Conservation (phyloP, 2,113 vertebrate genomes). For the Pleuronectes platessa region DNA sequence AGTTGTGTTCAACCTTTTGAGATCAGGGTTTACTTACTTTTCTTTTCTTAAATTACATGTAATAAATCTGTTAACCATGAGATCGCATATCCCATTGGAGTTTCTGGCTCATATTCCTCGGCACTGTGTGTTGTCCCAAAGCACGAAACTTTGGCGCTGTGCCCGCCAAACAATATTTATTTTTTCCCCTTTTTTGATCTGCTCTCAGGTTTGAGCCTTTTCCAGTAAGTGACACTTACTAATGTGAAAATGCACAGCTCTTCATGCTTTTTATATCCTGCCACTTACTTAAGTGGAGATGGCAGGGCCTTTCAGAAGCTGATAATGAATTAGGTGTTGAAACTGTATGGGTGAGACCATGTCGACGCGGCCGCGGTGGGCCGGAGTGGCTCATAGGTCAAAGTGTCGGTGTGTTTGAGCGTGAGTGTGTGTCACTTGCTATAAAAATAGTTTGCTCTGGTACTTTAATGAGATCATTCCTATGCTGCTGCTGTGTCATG, state of each 20-base stretch:
- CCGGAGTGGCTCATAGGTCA: slow-evolving; percentile 70
- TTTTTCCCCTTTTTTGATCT: slow-evolving; percentile 29
- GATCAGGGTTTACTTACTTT: no score
- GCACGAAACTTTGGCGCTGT: background rate
- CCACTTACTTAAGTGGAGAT: slow-evolving; percentile 75
- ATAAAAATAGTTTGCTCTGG: slow-evolving; percentile 72
- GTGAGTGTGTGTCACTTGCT: slow-evolving; percentile 59
- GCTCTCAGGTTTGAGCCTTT: slow-evolving; percentile 51
- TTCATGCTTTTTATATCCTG: slow-evolving; percentile 79
- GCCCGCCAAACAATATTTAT: slow-evolving; percentile 1
- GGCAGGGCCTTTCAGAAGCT: slow-evolving; percentile 69
- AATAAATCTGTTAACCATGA: background rate
- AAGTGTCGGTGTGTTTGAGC: slow-evolving; percentile 62
- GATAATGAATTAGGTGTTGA: slow-evolving; percentile 86
- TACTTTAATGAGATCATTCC: slow-evolving; percentile 68
- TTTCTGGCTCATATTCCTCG: no score
- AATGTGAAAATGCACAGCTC: slow-evolving; percentile 50
- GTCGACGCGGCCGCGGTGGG: slow-evolving; percentile 68
- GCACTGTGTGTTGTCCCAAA: background rate
- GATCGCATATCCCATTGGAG: background rate
- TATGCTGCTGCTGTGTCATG: slow-evolving; percentile 43
- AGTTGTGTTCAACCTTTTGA: background rate
- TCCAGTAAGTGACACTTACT: slow-evolving; percentile 57
- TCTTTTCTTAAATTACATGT: no score
- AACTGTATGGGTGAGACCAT: slow-evolving; percentile 70